Evolutionary conservation across 2,797 vertebrate species (phyloP).

Genomic region (Catostomus latipinnis): DNA sequence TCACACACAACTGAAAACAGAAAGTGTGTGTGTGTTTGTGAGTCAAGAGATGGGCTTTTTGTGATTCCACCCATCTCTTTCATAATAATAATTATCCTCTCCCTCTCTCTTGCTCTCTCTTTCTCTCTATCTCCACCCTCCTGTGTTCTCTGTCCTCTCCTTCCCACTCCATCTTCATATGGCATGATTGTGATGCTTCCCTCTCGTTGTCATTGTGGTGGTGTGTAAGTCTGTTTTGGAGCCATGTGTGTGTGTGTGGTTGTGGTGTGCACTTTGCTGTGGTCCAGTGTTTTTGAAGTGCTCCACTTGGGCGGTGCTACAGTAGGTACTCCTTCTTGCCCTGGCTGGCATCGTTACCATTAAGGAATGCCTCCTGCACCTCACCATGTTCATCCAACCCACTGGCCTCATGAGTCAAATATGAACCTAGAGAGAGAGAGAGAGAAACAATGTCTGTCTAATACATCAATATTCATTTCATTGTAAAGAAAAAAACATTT

Average conservation of each 20-base stretch:
- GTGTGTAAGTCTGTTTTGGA: slow-evolving; percentile 53
- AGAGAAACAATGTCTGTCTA: slow-evolving; percentile 13
- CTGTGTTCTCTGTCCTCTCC: slow-evolving; percentile 35
- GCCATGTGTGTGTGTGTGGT: slow-evolving; percentile 42
- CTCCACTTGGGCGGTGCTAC: slow-evolving; percentile 70
- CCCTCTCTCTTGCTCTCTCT: background rate
- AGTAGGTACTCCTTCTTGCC: slow-evolving; percentile 93
- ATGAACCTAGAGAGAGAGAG: slow-evolving; percentile 80
- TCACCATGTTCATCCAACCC: slow-evolving; percentile 92
- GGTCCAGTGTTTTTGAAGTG: slow-evolving; percentile 67
- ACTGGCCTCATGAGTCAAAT: slow-evolving; percentile 93
- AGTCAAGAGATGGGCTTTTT: slow-evolving; percentile 53
- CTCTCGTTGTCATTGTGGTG: slow-evolving; percentile 51
- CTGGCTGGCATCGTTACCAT: slow-evolving; percentile 90
- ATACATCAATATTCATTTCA: background rate
- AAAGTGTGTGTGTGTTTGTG: slow-evolving; percentile 54
- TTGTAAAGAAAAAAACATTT: no score
- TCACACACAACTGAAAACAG: slow-evolving; percentile 16
- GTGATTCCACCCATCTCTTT: slow-evolving; percentile 67
- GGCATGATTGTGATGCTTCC: slow-evolving; percentile 73
- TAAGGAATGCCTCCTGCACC: slow-evolving; percentile 93
- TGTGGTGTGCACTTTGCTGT: slow-evolving; percentile 60
- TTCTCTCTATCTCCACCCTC: slow-evolving; percentile 43
- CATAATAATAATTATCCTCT: slow-evolving; percentile 70
- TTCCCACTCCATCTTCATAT: slow-evolving; percentile 66